Evolutionary conservation across 2,888 invertebrate genomes (phyloP), one percentile per base, ranked within the genome.

Genomic region (Mycogona germanica): DNA sequence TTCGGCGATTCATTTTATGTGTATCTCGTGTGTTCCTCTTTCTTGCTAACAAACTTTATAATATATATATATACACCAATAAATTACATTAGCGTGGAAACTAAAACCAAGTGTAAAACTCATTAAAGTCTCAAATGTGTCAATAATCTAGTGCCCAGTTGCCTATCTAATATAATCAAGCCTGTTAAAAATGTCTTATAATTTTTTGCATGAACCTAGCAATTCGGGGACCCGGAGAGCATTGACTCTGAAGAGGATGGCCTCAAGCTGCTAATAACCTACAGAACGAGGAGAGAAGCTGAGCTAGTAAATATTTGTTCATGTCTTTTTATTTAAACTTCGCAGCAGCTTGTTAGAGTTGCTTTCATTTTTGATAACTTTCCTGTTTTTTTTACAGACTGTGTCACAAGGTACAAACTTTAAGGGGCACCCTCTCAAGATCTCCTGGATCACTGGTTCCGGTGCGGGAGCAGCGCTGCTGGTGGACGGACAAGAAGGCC

Each of bases 201-300:
- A n/a, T n/a, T n/a, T n/a, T n/a, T n/a, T n/a, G n/a, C n/a, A n/a
- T n/a, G n/a, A n/a, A n/a, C n/a, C n/a, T n/a, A n/a, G 88, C 81
- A 84, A 79, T 89, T 79, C 70, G 91, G 91, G 50, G 86, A 86
- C 67, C 82, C 93, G 60, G 81, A 82, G n/a, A 85, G 84, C 67
- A 83, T 86, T 66, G 78, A 80, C 53, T 80, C 81, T 60, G 84
- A 85, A 66, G 77, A 80, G 50, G 77, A 78, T 29, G 78, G 84
- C 56, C 88, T 88, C 17, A 81, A 83, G 63, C 74, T 86, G 60
- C 78, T 82, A 44, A 71, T 88, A 51, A 82, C 82, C 67, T 89
- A 80, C 72, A 79, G 80, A 62, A 76, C 79, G 35, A 75, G 88
- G 44, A 80, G 82, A 64, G 83, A 84, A 65, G 87, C 88, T 0